Conservation (phyloP, 2,888 invertebrate species). For the Cryptocephalus moraei region DNA sequence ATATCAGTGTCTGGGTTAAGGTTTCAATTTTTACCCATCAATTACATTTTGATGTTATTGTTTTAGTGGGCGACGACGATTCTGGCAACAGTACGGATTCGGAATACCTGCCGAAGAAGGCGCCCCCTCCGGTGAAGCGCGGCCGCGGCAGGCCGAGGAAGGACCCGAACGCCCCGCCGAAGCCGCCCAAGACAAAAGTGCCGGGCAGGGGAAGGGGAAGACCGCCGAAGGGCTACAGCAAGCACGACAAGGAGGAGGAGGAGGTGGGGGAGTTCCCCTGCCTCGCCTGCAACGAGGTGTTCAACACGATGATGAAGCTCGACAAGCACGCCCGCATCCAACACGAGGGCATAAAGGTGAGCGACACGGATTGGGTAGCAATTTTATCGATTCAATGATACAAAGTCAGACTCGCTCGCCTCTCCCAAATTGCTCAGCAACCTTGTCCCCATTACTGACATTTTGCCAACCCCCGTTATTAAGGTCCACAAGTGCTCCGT, state of each 20-base stretch:
- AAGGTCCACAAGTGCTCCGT: constrained; percentile 33
- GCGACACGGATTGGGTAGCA: constrained; percentile 4
- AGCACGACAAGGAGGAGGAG: constrained; percentile 24
- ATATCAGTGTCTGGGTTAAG: no score
- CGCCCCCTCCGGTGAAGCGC: constrained; percentile 11
- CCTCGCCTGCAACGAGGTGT: constrained; percentile 27
- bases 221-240: constrained; percentile 18
- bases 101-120: constrained; percentile 31
- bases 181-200: constrained; percentile 10
- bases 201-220: constrained; percentile 19
- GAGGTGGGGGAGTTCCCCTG: constrained; percentile 28
- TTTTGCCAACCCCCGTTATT: no score
- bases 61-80: constrained; percentile 11
- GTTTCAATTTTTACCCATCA: no score
- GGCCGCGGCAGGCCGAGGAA: constrained; percentile 33
- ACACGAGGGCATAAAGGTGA: constrained; percentile 25
- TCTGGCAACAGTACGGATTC: constrained; percentile 29
- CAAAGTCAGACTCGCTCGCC: no score
- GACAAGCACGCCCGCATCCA: constrained; percentile 27
- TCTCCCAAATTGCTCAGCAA: no score
- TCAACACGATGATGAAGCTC: constrained; percentile 25
- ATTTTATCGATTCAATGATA: no score
- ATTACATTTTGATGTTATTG: no score
- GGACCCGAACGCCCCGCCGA: constrained; percentile 16
- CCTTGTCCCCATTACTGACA: no score